phyloP scores from a whole-genome alignment of 2,113 vertebrate species.

The Donacobius atricapilla region DNA sequence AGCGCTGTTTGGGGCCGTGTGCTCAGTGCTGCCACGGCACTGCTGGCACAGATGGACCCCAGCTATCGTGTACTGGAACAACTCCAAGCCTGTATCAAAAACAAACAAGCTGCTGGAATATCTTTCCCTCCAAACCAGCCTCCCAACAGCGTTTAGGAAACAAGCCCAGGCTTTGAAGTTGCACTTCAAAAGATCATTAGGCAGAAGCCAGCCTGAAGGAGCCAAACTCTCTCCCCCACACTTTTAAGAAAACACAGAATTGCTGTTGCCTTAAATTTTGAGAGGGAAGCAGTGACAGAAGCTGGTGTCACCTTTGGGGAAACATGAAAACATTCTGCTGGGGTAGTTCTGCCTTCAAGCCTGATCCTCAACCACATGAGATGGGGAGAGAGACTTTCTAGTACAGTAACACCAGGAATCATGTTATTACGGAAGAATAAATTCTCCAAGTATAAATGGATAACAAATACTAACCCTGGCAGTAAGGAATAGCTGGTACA shows the following conservation, averaged over 20 bases:
- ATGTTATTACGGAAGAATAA: not conserved
- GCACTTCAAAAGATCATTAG: not conserved
- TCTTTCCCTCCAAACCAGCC: not conserved
- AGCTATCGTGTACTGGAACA: not conserved
- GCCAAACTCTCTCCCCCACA: not conserved
- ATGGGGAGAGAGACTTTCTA: not conserved
- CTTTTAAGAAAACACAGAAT: not conserved
- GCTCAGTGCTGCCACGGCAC: not conserved
- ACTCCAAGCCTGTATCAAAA: not conserved
- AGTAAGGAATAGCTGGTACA: not conserved
- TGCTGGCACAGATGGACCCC: not conserved
- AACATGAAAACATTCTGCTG: not conserved
- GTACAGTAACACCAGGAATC: not conserved
- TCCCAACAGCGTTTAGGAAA: not conserved
- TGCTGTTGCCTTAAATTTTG: not conserved
- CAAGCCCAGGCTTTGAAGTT: constrained; percentile 14
- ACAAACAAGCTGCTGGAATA: not conserved
- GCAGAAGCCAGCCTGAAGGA: not conserved
- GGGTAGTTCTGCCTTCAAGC: not conserved
- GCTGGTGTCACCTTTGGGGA: not conserved
- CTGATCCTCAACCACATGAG: not conserved
- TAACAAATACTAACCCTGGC: not conserved
- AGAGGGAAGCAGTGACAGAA: not conserved
- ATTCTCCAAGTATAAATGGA: not conserved
- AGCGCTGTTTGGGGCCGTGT: fast-evolving